phyloP scores from a whole-genome alignment of 2,113 vertebrate genomes.

The Aegithalos caudatus region DNA sequence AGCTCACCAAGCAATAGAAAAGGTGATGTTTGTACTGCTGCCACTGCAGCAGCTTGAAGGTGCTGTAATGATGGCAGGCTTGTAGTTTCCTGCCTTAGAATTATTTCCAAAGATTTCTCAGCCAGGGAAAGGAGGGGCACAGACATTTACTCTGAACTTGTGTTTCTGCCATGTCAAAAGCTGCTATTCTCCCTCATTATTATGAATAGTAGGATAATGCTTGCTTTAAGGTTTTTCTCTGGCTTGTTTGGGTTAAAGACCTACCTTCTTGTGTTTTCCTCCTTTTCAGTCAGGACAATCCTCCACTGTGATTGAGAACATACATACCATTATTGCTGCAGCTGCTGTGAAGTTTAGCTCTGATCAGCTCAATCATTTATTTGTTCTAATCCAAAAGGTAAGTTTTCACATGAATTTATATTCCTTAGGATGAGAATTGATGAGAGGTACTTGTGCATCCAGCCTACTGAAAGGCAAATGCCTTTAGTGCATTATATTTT shows the following conservation, averaged over 20 bases:
- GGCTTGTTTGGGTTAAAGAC: neutral
- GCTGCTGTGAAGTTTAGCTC: conserved; percentile 97
- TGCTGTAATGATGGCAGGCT: neutral
- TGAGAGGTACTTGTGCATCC: neutral
- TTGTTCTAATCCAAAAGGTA: conserved; percentile 97
- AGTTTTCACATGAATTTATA: neutral
- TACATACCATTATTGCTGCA: conserved; percentile 96
- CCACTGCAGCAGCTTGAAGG: neutral
- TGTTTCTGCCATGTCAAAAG: neutral
- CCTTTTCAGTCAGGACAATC: conserved; percentile 89
- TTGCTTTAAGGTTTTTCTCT: neutral
- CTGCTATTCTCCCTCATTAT: neutral
- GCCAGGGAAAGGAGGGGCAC: neutral
- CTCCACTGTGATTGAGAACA: conserved; percentile 98
- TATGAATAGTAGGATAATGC: neutral
- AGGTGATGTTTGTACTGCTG: neutral
- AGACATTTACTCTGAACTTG: neutral
- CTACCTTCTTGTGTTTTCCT: neutral
- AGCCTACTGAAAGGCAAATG: neutral
- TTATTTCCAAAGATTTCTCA: neutral
- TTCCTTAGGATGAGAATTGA: neutral
- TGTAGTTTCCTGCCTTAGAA: neutral
- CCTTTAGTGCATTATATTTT: neutral
- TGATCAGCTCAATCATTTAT: conserved; percentile 96
- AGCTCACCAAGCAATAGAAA: neutral